Evolutionary conservation across 2,113 vertebrate genomes (phyloP).

Genomic region (Rhinichthys klamathensis): DNA sequence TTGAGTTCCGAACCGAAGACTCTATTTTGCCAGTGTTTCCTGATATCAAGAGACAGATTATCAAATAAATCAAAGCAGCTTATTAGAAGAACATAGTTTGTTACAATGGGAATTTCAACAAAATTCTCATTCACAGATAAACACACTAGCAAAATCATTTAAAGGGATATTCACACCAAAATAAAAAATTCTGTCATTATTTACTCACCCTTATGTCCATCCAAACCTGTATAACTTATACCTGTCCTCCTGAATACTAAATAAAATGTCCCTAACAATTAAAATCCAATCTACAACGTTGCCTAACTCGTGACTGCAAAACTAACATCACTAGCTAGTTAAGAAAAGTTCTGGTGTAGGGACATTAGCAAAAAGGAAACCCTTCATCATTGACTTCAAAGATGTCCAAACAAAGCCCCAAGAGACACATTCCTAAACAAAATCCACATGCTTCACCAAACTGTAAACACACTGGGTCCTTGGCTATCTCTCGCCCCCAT

Average conservation of each 20-base stretch:
- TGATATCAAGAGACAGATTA: neutral
- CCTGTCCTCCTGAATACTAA: neutral
- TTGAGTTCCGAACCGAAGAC: neutral
- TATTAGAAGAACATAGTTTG: neutral
- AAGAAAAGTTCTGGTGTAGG: neutral
- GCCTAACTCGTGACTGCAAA: neutral
- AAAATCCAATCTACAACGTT: neutral
- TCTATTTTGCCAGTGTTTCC: neutral
- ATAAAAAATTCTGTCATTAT: neutral
- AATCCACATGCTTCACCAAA: constrained; percentile 30
- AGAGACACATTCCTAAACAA: constrained; percentile 9
- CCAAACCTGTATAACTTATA: neutral
- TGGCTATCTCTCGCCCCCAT: neutral
- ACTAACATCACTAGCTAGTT: neutral
- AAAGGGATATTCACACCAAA: neutral
- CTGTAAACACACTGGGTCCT: constrained; percentile 14
- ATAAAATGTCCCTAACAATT: neutral
- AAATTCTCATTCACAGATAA: neutral
- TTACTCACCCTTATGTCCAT: too few relatives aligned
- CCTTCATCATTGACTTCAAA: neutral
- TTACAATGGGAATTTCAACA: neutral
- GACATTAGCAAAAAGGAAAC: neutral
- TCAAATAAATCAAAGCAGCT: neutral
- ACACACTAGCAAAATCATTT: too few relatives aligned
- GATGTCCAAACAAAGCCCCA: neutral